phyloP scores from a whole-genome alignment of 2,113 vertebrate genomes.

The Argyrosomus japonicus region DNA sequence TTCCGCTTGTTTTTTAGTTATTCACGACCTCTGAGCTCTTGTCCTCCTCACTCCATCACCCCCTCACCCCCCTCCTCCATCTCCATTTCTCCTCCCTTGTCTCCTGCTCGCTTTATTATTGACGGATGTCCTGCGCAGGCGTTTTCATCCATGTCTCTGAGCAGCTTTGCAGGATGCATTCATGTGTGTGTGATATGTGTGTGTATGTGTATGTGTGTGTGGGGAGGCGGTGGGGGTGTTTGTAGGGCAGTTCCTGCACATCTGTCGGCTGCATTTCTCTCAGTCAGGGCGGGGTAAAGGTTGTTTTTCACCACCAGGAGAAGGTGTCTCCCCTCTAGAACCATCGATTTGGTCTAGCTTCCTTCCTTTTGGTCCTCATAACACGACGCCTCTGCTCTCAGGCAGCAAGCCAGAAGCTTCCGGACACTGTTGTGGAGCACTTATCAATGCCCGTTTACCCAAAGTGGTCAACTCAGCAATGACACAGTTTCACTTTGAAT shows the following conservation, averaged over 20 bases:
- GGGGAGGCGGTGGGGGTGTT: not conserved
- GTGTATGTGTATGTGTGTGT: slow-evolving; percentile 21
- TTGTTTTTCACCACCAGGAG: slow-evolving; percentile 82
- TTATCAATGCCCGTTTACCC: slow-evolving; percentile 31
- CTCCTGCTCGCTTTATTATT: slow-evolving; percentile 78
- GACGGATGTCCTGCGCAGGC: slow-evolving; percentile 86
- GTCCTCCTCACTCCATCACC: slow-evolving; percentile 22
- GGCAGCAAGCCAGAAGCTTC: slow-evolving; percentile 76
- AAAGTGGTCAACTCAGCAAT: slow-evolving; percentile 38
- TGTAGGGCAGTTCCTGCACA: slow-evolving; percentile 83
- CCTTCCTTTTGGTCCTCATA: slow-evolving; percentile 77
- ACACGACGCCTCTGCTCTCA: slow-evolving; percentile 69
- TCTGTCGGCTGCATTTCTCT: slow-evolving; percentile 83
- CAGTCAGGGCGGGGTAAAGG: slow-evolving; percentile 54
- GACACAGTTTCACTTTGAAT: slow-evolving; percentile 22
- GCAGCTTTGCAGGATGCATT: slow-evolving; percentile 76
- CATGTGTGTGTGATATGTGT: slow-evolving; percentile 38
- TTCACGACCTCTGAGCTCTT: slow-evolving; percentile 61
- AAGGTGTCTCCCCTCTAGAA: slow-evolving; percentile 78
- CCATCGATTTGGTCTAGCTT: slow-evolving; percentile 69
- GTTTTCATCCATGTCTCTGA: slow-evolving; percentile 77
- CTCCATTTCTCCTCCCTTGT: slow-evolving; percentile 56
- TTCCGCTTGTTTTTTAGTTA: slow-evolving; percentile 77
- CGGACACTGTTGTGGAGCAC: slow-evolving; percentile 48
- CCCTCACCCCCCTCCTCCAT: slow-evolving; percentile 23